Evolutionary conservation across 2,797 vertebrate species (phyloP).

Genomic region (Cyclopterus lumpus): DNA sequence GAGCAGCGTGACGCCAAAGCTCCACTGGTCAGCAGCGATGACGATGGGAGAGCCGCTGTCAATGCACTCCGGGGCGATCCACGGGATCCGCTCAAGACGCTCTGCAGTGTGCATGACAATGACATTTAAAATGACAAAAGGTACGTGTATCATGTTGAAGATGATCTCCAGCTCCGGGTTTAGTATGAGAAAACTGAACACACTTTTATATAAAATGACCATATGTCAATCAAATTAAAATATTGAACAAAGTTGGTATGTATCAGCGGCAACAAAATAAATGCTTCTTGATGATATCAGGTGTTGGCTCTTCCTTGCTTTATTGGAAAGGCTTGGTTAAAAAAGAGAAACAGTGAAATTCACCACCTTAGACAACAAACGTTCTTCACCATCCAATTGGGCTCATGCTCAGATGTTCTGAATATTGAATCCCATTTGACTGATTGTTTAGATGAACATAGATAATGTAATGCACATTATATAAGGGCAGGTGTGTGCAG

Average conservation of each 20-base stretch:
- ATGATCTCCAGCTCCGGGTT: background rate
- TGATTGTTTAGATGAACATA: background rate
- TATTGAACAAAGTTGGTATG: background rate
- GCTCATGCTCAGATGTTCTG: background rate
- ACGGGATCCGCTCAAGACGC: conserved; percentile 92
- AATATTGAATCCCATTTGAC: background rate
- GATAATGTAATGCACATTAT: background rate
- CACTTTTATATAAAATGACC: background rate
- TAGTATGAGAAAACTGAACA: background rate
- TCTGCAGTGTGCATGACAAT: conserved; percentile 75
- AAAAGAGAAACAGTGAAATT: no score
- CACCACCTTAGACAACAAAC: no score
- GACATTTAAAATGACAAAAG: background rate
- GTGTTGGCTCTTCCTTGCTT: background rate
- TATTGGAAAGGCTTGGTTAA: no score
- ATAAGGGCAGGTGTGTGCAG: background rate
- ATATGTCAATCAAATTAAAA: background rate
- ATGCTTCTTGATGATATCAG: background rate
- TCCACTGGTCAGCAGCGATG: conserved; percentile 90
- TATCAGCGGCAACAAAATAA: background rate
- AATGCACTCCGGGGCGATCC: conserved; percentile 94
- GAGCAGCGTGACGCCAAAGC: conserved; percentile 91
- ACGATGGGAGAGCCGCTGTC: conserved; percentile 70
- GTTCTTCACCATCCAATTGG: no score
- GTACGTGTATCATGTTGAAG: background rate